These are phyloP conservation scores for Chrysaora quinquecirrha DNA, from an alignment of 30 jellyfish, hydroid and myxozoan species.

Conservation along the genomic window DNA sequence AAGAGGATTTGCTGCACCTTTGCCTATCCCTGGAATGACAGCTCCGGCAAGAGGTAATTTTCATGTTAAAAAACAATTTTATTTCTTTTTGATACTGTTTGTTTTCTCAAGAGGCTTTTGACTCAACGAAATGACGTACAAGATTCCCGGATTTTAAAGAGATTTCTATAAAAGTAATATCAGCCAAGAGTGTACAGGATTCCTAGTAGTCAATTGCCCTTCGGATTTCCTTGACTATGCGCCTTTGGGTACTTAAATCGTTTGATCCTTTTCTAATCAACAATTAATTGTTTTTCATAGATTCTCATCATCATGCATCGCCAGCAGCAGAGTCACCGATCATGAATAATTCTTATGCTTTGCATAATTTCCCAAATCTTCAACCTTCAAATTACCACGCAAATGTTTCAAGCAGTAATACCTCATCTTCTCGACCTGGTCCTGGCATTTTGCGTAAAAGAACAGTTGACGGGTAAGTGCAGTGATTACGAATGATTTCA, in stretches of 20 bases:
- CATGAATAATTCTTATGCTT: slow-evolving; percentile 50
- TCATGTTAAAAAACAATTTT: too few relatives aligned
- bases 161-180: too few relatives aligned
- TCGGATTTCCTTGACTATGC: too few relatives aligned
- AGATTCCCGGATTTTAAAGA: too few relatives aligned
- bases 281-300: slow-evolving; percentile 11
- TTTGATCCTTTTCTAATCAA: too few relatives aligned
- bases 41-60: slow-evolving; percentile 56
- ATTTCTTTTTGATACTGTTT: too few relatives aligned
- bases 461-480: slow-evolving; percentile 73
- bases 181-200: too few relatives aligned
- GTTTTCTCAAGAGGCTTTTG: too few relatives aligned
- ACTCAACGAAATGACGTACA: too few relatives aligned
- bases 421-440: slow-evolving; percentile 73
- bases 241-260: too few relatives aligned
- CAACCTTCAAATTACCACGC: slow-evolving; percentile 63
- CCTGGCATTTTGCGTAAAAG: slow-evolving; percentile 94
- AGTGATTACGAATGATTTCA: not conserved
- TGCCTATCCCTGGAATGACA: slow-evolving; percentile 72
- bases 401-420: slow-evolving; percentile 33
- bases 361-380: slow-evolving; percentile 73
- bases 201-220: too few relatives aligned
- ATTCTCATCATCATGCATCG: slow-evolving; percentile 67
- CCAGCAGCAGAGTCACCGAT: slow-evolving; percentile 65
- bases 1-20: slow-evolving; percentile 62